Evolutionary conservation across 2,113 vertebrate species (phyloP).

Genomic region (Paedocypris sp.): DNA sequence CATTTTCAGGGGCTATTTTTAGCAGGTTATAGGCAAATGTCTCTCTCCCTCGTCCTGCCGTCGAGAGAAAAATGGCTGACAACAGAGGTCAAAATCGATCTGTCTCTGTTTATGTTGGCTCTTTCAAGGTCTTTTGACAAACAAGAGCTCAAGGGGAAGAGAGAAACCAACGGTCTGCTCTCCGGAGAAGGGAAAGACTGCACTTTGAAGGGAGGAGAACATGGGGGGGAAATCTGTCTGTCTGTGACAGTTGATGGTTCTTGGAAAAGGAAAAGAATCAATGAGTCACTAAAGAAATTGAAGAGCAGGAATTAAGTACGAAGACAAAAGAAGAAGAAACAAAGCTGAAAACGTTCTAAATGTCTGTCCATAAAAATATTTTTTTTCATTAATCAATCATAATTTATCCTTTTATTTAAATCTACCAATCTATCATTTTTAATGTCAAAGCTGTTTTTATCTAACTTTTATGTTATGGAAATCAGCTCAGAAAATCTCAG

Average conservation of each 20-base stretch:
- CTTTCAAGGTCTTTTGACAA: slow-evolving; percentile 6
- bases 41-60: background rate
- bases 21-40: background rate
- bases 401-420: too few species aligned
- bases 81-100: slow-evolving; percentile 7
- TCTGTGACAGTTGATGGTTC: background rate
- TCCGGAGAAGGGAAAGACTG: background rate
- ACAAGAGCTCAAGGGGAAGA: background rate
- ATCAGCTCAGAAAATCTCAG: too few species aligned
- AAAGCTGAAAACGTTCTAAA: too few species aligned
- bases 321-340: too few species aligned
- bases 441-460: too few species aligned
- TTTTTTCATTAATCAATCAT: too few species aligned
- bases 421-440: too few species aligned
- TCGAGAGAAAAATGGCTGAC: background rate
- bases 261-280: too few species aligned
- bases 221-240: background rate
- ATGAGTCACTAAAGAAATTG: too few species aligned
- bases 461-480: too few species aligned
- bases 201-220: background rate
- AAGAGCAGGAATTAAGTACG: too few species aligned
- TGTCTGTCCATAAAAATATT: too few species aligned
- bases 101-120: background rate
- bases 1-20: background rate
- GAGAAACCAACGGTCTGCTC: background rate